Conservation (phyloP, 2,797 vertebrate genomes). For the Ambastaia sidthimunki region DNA sequence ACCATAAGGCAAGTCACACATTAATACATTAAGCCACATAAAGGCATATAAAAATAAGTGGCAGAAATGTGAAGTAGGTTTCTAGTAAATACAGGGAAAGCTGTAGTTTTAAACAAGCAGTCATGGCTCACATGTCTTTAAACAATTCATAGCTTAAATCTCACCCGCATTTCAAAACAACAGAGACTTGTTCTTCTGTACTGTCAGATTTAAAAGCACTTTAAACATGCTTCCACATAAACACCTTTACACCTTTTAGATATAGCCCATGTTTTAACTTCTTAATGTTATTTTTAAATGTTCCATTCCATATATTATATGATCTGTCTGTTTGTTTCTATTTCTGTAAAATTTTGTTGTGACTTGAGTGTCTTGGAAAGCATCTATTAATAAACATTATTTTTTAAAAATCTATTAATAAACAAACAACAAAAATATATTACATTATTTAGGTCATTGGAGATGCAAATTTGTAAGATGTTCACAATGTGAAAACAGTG, state of each 20-base stretch:
- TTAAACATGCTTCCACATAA: not conserved
- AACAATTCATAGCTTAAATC: not conserved
- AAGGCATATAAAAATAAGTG: too few species aligned
- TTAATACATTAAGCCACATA: too few species aligned
- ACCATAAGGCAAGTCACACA: too few species aligned
- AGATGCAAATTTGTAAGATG: conserved; percentile 26
- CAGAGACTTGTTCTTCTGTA: not conserved
- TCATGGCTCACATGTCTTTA: too few species aligned
- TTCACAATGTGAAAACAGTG: not conserved
- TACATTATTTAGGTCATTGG: conserved; percentile 25
- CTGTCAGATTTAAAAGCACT: not conserved
- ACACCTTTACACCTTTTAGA: not conserved
- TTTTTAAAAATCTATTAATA: too few species aligned
- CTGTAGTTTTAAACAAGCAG: too few species aligned
- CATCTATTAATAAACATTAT: conserved; percentile 15
- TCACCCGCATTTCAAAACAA: not conserved
- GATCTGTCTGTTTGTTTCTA: not conserved
- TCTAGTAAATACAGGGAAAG: too few species aligned
- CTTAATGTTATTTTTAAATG: not conserved
- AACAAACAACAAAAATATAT: conserved; percentile 18
- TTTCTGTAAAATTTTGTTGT: not conserved
- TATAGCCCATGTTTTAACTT: not conserved
- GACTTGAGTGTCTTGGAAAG: not conserved
- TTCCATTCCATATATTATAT: not conserved
- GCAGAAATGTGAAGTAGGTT: too few species aligned